A percentile compares a stretch with the other conserved stretches of the same genome.
phyloP scores from a whole-genome alignment of 2,888 invertebrate species.

The Pinctada fucata region DNA sequence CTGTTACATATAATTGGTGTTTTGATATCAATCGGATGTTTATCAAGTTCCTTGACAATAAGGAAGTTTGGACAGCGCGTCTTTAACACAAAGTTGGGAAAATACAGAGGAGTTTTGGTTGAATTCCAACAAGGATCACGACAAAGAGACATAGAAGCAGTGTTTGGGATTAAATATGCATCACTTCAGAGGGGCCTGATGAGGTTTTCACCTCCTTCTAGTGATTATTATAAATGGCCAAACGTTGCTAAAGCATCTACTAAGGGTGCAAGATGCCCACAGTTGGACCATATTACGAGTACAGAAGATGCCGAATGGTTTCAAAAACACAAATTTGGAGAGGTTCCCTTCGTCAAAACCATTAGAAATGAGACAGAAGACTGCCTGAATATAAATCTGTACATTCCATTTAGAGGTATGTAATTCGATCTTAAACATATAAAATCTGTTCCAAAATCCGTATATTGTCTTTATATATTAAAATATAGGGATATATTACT shows the following conservation, averaged over 20 bases:
- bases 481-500: neutral
- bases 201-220: neutral
- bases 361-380: neutral
- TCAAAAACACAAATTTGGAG: neutral
- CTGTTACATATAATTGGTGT: no score
- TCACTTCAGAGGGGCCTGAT: neutral
- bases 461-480: neutral
- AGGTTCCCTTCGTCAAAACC: neutral
- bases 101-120: neutral
- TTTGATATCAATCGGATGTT: no score
- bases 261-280: neutral
- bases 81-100: neutral
- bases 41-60: neutral
- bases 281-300: neutral
- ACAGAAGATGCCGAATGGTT: neutral
- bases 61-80: neutral
- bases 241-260: neutral
- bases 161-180: neutral
- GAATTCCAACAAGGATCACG: neutral
- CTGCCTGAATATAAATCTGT: neutral
- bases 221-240: neutral
- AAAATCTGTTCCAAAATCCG: neutral
- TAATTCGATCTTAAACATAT: neutral
- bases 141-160: neutral
- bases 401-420: neutral